These are phyloP conservation scores for Lerista edwardsae DNA, from an alignment of 2,797 vertebrate genomes.

Conservation along the genomic window DNA sequence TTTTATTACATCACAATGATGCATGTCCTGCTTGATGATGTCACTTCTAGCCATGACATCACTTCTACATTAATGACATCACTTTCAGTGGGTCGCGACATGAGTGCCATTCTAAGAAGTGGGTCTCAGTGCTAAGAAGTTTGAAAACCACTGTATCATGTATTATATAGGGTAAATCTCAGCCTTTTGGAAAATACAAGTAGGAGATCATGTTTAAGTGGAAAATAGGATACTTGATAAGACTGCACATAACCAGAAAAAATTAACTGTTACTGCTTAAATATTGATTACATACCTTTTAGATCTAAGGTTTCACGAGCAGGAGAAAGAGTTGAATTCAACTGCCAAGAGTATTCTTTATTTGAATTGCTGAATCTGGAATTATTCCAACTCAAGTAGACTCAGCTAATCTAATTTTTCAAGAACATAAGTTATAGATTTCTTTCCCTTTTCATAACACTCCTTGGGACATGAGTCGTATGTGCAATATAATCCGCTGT, in stretches of 20 bases:
- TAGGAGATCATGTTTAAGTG: background rate
- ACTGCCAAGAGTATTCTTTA: constrained; percentile 8
- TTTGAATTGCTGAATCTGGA: constrained; percentile 7
- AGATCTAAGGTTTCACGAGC: background rate
- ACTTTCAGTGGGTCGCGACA: too few relatives aligned
- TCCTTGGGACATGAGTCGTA: background rate
- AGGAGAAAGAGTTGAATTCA: constrained; percentile 17
- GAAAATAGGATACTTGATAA: constrained; percentile 19
- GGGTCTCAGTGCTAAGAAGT: too few relatives aligned
- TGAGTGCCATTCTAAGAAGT: too few relatives aligned
- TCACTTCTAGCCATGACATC: too few relatives aligned
- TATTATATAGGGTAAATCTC: background rate
- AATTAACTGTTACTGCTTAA: constrained; percentile 19
- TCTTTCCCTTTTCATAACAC: constrained; percentile 23
- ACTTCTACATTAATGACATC: too few relatives aligned
- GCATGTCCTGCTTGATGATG: too few relatives aligned
- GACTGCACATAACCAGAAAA: constrained; percentile 26
- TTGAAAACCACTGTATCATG: too few relatives aligned
- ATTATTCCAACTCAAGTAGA: background rate
- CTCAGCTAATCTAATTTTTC: constrained; percentile 2
- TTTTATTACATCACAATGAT: too few relatives aligned
- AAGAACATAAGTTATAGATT: background rate
- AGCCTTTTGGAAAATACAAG: background rate
- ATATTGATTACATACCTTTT: constrained; percentile 31
- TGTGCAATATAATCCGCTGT: background rate